Evolutionary conservation across 2,888 invertebrate species (phyloP), one percentile per base, ranked within the genome.

Genomic region (Xestia sexstrigata): DNA sequence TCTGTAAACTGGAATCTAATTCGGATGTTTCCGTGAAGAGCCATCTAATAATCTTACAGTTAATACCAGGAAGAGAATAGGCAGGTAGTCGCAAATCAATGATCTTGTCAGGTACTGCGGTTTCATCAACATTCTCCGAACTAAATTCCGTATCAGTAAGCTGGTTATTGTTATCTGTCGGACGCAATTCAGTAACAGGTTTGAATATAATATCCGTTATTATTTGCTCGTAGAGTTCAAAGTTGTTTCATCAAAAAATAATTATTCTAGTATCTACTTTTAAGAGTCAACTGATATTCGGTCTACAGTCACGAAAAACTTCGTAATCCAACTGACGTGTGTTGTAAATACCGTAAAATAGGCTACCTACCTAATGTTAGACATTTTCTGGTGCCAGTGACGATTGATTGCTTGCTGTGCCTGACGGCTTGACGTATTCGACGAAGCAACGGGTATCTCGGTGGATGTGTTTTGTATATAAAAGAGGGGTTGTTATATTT

Each of bases 51-150:
- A 76, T 55, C 60, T 49, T 26, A 68, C 45, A 67, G 69, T 52
- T 30, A 69, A 26, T 76, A 76, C 26, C 63, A 20, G 15, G 70
- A 66, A 67, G 60, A 73, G 26, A 73, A 60, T 66, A 49, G 60
- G 2, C 35, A 47, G 52, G 45, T n/a, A 65, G 17, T 55, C 17
- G 55, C 52, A 74, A 78, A 78, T 65, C 83, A 72, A 63, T 75
- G 80, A 67, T 70, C 71, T 75, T 30, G 62, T 52, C 72, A 70
- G 71, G 42, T 70, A 74, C 75, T 84, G 81, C 73, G 83, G 81
- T 77, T 84, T 77, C 81, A 76, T 84, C 76, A 70, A 84, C 52
- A 84, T 81, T 84, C 73, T 77, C 62, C 23, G 42, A 84, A 60
- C 35, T 74, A 60, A 81, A 76, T 76, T 80, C 77, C 67, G 42